These are phyloP conservation scores for Drosophila trichaetosa DNA, from an alignment of 2,888 invertebrate species.

Conservation along the genomic window DNA sequence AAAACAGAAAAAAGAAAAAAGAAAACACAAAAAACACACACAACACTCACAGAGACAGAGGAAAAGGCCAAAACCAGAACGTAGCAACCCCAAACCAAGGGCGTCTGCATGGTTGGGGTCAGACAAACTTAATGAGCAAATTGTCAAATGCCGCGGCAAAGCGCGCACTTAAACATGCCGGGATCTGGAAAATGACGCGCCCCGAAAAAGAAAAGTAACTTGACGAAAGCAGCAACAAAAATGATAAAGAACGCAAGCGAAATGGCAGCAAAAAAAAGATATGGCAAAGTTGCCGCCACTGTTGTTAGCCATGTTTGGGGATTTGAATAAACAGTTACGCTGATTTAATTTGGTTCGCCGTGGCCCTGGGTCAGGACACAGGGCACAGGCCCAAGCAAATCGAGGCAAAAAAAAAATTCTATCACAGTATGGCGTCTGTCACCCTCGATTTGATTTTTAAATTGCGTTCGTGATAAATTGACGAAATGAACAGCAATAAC, in stretches of 20 bases:
- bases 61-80: conserved; percentile 39
- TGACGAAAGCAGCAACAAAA: conserved; percentile 56
- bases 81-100: conserved; percentile 27
- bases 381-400: conserved; percentile 23
- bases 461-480: conserved; percentile 83
- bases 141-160: conserved; percentile 81
- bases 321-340: conserved; percentile 84
- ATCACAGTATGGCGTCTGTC: conserved; percentile 81
- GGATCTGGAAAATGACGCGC: conserved; percentile 48
- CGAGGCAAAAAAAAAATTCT: conserved; percentile 69
- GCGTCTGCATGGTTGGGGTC: conserved; percentile 56
- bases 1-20: conserved; percentile 2
- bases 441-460: conserved; percentile 83
- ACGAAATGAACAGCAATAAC: conserved; percentile 81
- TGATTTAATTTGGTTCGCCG: conserved; percentile 81
- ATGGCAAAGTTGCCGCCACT: conserved; percentile 58
- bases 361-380: conserved; percentile 24
- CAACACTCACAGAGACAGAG: conserved; percentile 10
- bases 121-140: conserved; percentile 84
- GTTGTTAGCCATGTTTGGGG: conserved; percentile 77
- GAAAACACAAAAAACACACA: conserved; percentile 6
- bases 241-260: conserved; percentile 32
- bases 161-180: conserved; percentile 78
- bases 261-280: conserved; percentile 16
- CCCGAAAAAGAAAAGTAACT: conserved; percentile 65